Conservation (phyloP, 2,888 invertebrate genomes). For the Caenorhabditis sp. region DNA sequence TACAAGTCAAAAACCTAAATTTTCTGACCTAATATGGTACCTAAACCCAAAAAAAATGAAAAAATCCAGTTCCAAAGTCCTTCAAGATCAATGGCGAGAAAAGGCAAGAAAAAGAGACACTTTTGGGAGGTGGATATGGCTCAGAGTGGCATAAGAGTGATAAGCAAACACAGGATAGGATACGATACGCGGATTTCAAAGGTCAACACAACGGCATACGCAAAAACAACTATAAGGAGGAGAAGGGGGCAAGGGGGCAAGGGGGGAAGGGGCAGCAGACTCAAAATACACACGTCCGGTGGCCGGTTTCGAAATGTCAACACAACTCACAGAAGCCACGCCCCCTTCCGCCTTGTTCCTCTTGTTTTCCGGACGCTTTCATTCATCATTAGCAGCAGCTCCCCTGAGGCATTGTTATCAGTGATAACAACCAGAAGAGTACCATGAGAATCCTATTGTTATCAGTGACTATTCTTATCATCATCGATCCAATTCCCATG, state of each 20-base stretch:
- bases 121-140: too few relatives aligned
- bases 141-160: background rate
- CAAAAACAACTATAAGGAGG: background rate
- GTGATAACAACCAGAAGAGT: background rate
- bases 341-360: background rate
- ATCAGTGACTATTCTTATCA: too few relatives aligned
- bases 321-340: background rate
- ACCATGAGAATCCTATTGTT: too few relatives aligned
- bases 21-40: too few relatives aligned
- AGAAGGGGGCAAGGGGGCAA: background rate
- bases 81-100: too few relatives aligned
- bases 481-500: background rate
- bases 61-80: too few relatives aligned
- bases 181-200: background rate
- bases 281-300: slow-evolving; percentile 14
- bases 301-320: slow-evolving; percentile 22
- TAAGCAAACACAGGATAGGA: background rate
- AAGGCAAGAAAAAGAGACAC: too few relatives aligned
- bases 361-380: background rate
- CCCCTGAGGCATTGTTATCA: background rate
- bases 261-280: background rate
- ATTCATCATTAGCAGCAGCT: background rate
- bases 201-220: too few relatives aligned
- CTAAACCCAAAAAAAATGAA: too few relatives aligned
- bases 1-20: too few relatives aligned